A percentile compares a stretch with the other conserved stretches of the same genome.
Conservation (phyloP, 53 echinoderm and acorn worm genomes). For the Holothuria scabra region DNA sequence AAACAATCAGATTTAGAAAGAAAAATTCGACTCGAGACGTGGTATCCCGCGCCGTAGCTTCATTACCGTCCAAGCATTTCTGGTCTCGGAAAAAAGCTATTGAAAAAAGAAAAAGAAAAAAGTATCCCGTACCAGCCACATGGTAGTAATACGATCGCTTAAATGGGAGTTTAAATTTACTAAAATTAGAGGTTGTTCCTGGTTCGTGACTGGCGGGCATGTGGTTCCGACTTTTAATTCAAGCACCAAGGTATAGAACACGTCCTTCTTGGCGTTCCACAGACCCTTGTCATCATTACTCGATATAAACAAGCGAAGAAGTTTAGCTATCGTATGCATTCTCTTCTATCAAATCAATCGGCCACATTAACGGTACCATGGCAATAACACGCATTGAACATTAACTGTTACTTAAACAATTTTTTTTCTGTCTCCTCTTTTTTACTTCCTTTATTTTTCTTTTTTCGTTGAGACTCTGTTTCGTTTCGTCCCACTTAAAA, state of each 20-base stretch:
- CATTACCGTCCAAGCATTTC: slow-evolving; percentile 27
- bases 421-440: background rate
- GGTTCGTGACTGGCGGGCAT: slow-evolving; percentile 31
- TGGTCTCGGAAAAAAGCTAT: background rate
- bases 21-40: slow-evolving; percentile 21
- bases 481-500: background rate
- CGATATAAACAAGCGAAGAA: slow-evolving; percentile 30
- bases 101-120: slow-evolving; percentile 1
- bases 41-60: slow-evolving; percentile 7
- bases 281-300: slow-evolving; percentile 2
- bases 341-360: slow-evolving; percentile 17
- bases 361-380: slow-evolving; percentile 35
- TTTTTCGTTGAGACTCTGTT: background rate
- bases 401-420: slow-evolving; percentile 39
- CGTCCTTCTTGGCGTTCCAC: slow-evolving; percentile 29
- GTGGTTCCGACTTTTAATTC: slow-evolving; percentile 26
- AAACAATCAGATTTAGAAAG: slow-evolving; percentile 6
- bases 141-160: slow-evolving; percentile 34
- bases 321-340: background rate
- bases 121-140: slow-evolving; percentile 18
- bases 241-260: slow-evolving; percentile 1
- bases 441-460: background rate
- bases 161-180: slow-evolving; percentile 41
- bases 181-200: slow-evolving; percentile 2
- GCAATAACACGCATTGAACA: slow-evolving; percentile 38